Base-by-base conservation (phyloP, 2,888 invertebrate genomes). In the Ephialtes manifestator region DNA sequence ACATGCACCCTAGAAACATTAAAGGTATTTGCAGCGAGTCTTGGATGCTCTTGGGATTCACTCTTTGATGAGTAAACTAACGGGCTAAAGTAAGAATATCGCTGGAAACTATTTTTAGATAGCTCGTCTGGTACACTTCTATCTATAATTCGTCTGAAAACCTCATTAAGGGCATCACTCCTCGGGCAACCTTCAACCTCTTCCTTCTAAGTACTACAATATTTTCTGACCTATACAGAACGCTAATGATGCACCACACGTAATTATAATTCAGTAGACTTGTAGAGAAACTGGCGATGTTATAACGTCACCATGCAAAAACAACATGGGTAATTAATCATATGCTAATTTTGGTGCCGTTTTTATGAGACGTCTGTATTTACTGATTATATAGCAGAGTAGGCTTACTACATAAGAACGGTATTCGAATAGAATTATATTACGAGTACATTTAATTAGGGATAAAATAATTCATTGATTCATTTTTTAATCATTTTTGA, bases 121-220 rank as follows among this genome's bases (percentile, higher is more conserved):
- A 76, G 63, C 24, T 35, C 51, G 31, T 53, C 20, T 39, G 58
- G 58, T 35, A 35, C 35, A 4, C 35, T 35, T 35, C 1, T 35
- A 68, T 60, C 72, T 24, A 51, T 68, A 68, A 75, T 35, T 48
- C 20, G 48, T 39, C 48, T 48, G 63, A 51, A 51, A 74, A 68
- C 51, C 63, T 77, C 79, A 74, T 75, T 83, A 78, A 18, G 53
- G 24, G 7, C 55, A 71, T 67, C 20, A 46, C 68, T 82, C n/a
- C 20, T 43, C 53, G n/a, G 18, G 8, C 55, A 4, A n/a, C 18
- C 18, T 35, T 31, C 31, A 4, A 13, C 60, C 35, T 35, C n/a
- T 35, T 35, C 35, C 3, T 20, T 2, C 55, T 0, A 10, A 35
- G 60, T 35, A 11, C 60, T 8, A n/a, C 20, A 5, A 63, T 63